Base-by-base conservation (phyloP, 2,888 invertebrate species). In the Oscheius onirici region DNA sequence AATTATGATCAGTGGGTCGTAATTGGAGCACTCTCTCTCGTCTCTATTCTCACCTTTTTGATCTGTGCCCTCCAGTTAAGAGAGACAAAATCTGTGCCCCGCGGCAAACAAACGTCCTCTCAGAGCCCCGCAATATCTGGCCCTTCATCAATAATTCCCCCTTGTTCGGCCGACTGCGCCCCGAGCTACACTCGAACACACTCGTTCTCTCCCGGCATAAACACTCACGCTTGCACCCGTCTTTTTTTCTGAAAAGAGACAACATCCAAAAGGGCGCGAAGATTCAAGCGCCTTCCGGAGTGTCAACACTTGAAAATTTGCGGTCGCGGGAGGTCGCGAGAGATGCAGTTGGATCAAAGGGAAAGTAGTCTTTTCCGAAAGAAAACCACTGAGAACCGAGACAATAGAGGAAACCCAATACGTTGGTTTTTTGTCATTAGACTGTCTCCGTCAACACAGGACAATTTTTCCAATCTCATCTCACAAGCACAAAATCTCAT, bases 101-200 rank as follows among this genome's bases (percentile, higher is more conserved):
- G 58, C 41, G 58, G 58, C 58, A 40, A 40, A 58, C 58, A 58
- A 58, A 58, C 58, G 58, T 40, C 63, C 63, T 28, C 49, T 28
- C 63, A 28, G 63, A n/a, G n/a, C 49, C 49, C 63, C 46, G 24
- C 63, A 63, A 63, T 63, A 63, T 63, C 63, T 63, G 63, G 63
- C 63, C 63, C 63, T 63, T 63, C 63, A 63, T 63, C 63, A 63
- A 63, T 63, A 63, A 63, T 63, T 63, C 63, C 46, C 54, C 63
- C 49, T 49, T 46, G 46, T 63, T 49, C 49, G 49, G 63, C 43
- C 60, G 60, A 60, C 44, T 60, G 60, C 63, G 63, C 49, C n/a
- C 63, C 61, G 63, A 49, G 63, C 63, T 34, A 41, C 41, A 63
- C 63, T 63, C 63, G 22, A 49, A 49, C 8, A 41, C 58, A 41